Evolutionary conservation across 1,140 invertebrate species (phyloP).

Genomic region (Lerema accius): DNA sequence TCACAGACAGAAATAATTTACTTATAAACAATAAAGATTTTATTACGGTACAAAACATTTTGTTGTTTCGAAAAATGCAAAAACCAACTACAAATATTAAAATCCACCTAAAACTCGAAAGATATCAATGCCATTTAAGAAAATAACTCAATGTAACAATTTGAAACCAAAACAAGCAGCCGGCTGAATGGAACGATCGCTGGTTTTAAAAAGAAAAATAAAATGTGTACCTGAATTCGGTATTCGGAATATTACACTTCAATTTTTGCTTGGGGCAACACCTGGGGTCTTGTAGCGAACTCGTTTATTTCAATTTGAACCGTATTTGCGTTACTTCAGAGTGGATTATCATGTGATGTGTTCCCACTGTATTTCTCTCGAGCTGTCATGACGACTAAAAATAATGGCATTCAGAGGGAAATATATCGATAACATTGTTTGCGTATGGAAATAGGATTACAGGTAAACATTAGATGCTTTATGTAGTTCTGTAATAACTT

Average conservation of each 20-base stretch:
- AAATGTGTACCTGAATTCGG: slow-evolving; percentile 46
- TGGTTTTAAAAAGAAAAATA: slow-evolving; percentile 42
- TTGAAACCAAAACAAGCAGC: slow-evolving; percentile 12
- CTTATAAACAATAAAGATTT: too few species aligned
- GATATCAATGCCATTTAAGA: not conserved
- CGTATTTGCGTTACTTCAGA: slow-evolving; percentile 22
- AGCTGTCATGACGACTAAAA: slow-evolving; percentile 52
- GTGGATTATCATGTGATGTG: slow-evolving; percentile 26
- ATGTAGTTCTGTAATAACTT: slow-evolving; percentile 11
- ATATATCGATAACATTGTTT: slow-evolving; percentile 56
- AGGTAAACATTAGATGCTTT: slow-evolving; percentile 40
- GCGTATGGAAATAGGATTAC: slow-evolving; percentile 51
- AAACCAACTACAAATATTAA: too few species aligned
- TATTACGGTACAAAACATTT: too few species aligned
- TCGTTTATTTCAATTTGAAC: slow-evolving; percentile 23
- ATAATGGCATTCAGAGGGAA: slow-evolving; percentile 55
- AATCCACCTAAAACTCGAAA: not conserved
- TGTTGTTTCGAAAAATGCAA: too few species aligned
- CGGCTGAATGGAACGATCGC: slow-evolving; percentile 11
- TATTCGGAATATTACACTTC: slow-evolving; percentile 56
- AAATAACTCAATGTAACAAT: slow-evolving; percentile 13
- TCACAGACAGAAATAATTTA: too few species aligned
- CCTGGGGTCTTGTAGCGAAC: slow-evolving; percentile 45
- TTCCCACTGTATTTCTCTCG: slow-evolving; percentile 45
- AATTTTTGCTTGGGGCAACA: slow-evolving; percentile 57